Conservation (phyloP, 2,888 invertebrate species). For the Stratiomys singularior region DNA sequence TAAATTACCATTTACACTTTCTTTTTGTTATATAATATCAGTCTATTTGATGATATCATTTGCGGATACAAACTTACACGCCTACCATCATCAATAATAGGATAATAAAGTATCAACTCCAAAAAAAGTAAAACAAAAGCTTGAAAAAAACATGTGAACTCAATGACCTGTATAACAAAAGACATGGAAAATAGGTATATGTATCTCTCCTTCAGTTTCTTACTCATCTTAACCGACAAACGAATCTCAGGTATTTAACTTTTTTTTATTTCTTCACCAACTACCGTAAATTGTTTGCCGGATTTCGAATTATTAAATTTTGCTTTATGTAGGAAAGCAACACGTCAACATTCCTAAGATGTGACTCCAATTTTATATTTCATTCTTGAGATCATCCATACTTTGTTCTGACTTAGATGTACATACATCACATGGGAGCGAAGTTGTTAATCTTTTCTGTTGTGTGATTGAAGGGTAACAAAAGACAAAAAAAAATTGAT, state of each 20-base stretch:
- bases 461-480: too few relatives aligned
- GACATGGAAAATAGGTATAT: not conserved
- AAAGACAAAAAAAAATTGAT: too few relatives aligned
- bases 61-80: too few relatives aligned
- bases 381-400: slow-evolving; percentile 28
- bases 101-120: not conserved
- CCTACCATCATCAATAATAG: too few relatives aligned
- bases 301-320: slow-evolving; percentile 31
- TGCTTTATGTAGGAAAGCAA: slow-evolving; percentile 16
- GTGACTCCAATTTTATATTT: slow-evolving; percentile 24
- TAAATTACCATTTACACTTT: too few relatives aligned
- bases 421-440: not conserved
- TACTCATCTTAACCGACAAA: slow-evolving; percentile 14
- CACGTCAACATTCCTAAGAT: slow-evolving; percentile 12
- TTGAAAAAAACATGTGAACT: not conserved
- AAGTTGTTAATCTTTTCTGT: too few relatives aligned
- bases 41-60: too few relatives aligned
- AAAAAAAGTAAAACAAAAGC: not conserved
- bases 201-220: not conserved
- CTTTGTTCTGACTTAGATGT: not conserved
- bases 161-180: slow-evolving; percentile 3
- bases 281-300: slow-evolving; percentile 24
- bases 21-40: too few relatives aligned
- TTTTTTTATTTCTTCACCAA: not conserved
- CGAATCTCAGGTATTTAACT: not conserved